Evolutionary conservation across 2,797 vertebrate species (phyloP).

Genomic region (Lindbergichthys nudifrons): DNA sequence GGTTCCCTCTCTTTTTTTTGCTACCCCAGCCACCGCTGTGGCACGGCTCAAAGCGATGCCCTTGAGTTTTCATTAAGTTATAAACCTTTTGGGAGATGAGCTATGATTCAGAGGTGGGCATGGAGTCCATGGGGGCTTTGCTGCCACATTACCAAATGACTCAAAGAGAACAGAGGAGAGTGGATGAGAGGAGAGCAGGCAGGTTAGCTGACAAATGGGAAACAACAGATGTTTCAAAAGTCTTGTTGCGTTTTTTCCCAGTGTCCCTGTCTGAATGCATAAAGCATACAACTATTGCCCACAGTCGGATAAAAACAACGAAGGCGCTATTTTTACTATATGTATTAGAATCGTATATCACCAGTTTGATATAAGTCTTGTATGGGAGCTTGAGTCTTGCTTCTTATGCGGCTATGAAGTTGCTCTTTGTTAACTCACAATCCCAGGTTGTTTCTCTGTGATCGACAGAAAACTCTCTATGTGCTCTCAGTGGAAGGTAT

Average conservation of each 20-base stretch:
- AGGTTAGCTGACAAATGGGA: conserved; percentile 66
- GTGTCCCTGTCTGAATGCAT: conserved; percentile 47
- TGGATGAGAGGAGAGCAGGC: conserved; percentile 47
- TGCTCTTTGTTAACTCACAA: conserved; percentile 13
- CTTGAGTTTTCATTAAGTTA: conserved; percentile 83
- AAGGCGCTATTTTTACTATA: conserved; percentile 33
- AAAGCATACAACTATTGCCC: conserved; percentile 36
- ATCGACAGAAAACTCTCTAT: conserved; percentile 14
- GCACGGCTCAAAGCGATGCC: conserved; percentile 71
- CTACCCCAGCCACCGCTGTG: conserved; percentile 65
- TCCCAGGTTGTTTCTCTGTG: conserved; percentile 2
- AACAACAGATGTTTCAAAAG: conserved; percentile 61
- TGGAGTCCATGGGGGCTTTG: conserved; percentile 57
- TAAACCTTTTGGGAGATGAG: conserved; percentile 81
- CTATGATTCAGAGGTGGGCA: conserved; percentile 73
- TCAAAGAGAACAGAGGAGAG: conserved; percentile 47
- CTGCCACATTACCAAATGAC: conserved; percentile 50
- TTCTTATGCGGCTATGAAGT: conserved; percentile 5
- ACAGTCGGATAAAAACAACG: conserved; percentile 48
- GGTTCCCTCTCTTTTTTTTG: conserved; percentile 53
- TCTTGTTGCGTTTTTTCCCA: conserved; percentile 50
- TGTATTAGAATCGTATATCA: conserved; percentile 47
- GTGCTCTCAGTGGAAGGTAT: background rate
- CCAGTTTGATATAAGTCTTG: conserved; percentile 36
- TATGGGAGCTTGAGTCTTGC: conserved; percentile 11